Percentiles rank a stretch among this genome's conserved stretches.
These are phyloP conservation scores for Solenodon paradoxus DNA, from an alignment of 2,113 vertebrate species.

Conservation along the genomic window DNA sequence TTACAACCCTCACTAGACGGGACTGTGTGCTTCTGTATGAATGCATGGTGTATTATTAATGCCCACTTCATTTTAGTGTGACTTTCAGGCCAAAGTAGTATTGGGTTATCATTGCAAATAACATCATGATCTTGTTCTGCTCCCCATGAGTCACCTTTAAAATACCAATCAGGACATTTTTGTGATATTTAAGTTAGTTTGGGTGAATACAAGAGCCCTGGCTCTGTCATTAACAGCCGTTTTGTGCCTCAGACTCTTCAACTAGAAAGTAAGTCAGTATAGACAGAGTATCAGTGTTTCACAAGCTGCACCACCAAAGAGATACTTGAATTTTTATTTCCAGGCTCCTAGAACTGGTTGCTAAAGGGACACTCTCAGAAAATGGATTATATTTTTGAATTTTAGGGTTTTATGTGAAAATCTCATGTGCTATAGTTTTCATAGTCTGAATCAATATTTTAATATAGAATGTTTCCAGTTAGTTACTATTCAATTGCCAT, in stretches of 20 bases:
- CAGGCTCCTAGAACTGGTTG: background rate
- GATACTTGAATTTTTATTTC: background rate
- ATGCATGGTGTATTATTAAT: background rate
- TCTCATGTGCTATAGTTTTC: background rate
- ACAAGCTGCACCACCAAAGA: background rate
- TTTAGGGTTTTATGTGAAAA: background rate
- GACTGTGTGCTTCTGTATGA: background rate
- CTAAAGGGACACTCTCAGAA: background rate
- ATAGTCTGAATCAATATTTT: background rate
- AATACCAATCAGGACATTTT: background rate
- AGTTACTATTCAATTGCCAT: background rate
- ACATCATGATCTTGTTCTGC: background rate
- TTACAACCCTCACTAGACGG: background rate
- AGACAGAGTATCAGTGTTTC: background rate
- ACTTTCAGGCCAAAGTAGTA: background rate
- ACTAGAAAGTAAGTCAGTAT: background rate
- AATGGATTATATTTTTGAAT: background rate
- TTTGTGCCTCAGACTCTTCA: background rate
- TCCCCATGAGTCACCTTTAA: fast-evolving
- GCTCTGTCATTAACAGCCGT: background rate
- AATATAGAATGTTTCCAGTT: background rate
- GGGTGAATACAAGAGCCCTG: background rate
- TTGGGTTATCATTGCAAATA: background rate
- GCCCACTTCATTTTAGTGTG: background rate
- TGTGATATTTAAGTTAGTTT: background rate